phyloP scores from a whole-genome alignment of 2,113 vertebrate genomes.

The Etheostoma spectabile region DNA sequence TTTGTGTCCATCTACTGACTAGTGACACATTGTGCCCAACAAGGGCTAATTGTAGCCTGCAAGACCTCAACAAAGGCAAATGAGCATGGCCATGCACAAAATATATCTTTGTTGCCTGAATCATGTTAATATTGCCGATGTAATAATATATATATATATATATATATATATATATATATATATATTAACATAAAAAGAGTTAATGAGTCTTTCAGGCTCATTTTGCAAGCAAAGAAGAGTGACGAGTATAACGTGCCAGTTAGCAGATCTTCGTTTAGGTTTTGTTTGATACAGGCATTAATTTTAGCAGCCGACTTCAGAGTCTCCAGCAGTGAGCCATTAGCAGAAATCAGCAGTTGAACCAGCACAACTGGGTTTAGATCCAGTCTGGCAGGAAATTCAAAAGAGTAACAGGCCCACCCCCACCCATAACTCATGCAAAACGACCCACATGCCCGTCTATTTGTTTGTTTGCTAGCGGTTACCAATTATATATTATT shows the following conservation, averaged over 20 bases:
- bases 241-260: neutral
- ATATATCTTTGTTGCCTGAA: neutral
- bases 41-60: neutral
- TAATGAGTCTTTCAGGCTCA: neutral
- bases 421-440: neutral
- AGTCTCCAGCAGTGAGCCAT: neutral
- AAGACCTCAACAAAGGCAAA: neutral
- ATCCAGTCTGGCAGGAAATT: slow-evolving; percentile 26
- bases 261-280: neutral
- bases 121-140: neutral
- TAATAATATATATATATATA: neutral
- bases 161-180: neutral
- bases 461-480: neutral
- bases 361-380: slow-evolving; percentile 55
- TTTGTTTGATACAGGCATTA: neutral
- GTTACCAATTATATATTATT: neutral
- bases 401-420: neutral
- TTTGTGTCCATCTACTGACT: neutral
- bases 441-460: neutral
- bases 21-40: neutral
- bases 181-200: neutral
- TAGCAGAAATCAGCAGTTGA: slow-evolving; percentile 9
- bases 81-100: neutral
- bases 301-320: neutral
- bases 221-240: neutral